A percentile compares a stretch with the other conserved stretches of the same genome.
phyloP scores from a whole-genome alignment of 2,113 vertebrate species.

The Engraulis encrasicolus region DNA sequence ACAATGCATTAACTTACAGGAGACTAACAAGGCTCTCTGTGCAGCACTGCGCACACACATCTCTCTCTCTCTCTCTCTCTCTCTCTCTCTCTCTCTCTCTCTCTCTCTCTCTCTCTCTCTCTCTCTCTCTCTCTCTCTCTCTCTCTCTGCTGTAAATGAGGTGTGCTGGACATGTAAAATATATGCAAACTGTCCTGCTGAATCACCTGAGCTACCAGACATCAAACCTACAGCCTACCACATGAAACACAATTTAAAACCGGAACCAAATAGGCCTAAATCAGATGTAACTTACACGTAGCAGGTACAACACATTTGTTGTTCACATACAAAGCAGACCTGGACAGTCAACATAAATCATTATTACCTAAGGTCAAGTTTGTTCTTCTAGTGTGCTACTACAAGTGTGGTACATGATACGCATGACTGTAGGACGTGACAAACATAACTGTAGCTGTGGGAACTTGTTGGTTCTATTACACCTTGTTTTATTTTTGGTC shows the following conservation, averaged over 20 bases:
- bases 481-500: neutral
- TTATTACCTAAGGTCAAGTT: neutral
- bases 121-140: neutral
- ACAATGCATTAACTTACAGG: neutral
- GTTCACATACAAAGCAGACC: neutral
- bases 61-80: neutral
- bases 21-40: neutral
- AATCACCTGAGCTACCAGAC: conserved; percentile 35
- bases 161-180: conserved; percentile 13
- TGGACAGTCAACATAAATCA: neutral
- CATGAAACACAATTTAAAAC: neutral
- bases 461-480: neutral
- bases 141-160: neutral
- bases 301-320: neutral
- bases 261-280: neutral
- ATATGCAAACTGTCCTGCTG: conserved; percentile 47
- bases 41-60: neutral
- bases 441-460: neutral
- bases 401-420: too few relatives aligned
- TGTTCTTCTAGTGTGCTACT: neutral
- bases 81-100: neutral
- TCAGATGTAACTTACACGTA: neutral
- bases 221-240: neutral
- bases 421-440: too few relatives aligned
- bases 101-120: neutral